Evolutionary conservation across 2,888 invertebrate species (phyloP), one percentile per base, ranked within the genome.

Genomic region (Vanessa cardui): DNA sequence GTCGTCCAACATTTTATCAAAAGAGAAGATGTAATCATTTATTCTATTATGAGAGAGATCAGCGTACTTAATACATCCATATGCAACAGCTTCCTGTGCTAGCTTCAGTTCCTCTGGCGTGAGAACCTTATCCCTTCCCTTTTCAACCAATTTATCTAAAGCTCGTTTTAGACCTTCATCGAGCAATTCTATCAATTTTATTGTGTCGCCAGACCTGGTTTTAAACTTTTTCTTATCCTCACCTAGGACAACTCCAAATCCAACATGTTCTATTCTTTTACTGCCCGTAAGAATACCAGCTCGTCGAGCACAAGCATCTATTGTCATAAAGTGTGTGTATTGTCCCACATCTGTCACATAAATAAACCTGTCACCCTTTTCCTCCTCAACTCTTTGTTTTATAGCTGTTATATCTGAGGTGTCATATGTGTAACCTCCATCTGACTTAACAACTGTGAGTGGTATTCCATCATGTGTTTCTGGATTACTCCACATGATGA

Each of bases 171-270:
- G 82, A 20, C 97, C 99, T 93, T 99, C 99, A 77, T 99, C 97
- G 8, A 99, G 91, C 54, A 99, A 93, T 73, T 98, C 97, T 7
- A 94, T 94, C 7, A 99, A 93, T 76, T 97, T 95, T 0, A 99
- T 96, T 0, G 99, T 98, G 72, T 99, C 99, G 0, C 99, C 99
- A 1, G 99, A 99, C 58, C 99, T 94, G 0, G 99, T 99, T 89
- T 99, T 99, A 83, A 99, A 99, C 89, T 99, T 99, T 86, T 99
- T 99, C 81, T 97, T 98, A 90, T 99, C 99, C 88, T 99, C 99
- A 16, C 99, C 99, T 3, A 99, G 92, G 0, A 99, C 99, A 8
- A 99, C 97, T 16, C 99, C 99, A 86, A 99, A 99, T 1, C 96
- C 96, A 16, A 99, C 97, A 90, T 98, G 98, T 85, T 99, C 98